Evolutionary conservation across 2,113 vertebrate genomes (phyloP).

Genomic region (Saimiri boliviensis): DNA sequence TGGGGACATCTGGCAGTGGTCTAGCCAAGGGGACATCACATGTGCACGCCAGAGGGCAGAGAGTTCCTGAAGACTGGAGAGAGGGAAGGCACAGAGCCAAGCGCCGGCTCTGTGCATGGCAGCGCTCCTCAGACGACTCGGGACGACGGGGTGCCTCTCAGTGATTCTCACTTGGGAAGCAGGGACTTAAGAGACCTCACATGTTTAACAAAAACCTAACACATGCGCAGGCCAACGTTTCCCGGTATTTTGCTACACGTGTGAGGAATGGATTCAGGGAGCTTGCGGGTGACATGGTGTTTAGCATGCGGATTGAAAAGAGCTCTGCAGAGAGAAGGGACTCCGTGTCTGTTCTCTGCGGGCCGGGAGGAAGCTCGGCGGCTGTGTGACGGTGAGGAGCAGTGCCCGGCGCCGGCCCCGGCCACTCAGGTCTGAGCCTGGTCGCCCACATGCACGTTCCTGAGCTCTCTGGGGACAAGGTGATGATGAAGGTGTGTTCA

Average conservation of each 20-base stretch:
- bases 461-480: not conserved
- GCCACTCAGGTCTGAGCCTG: not conserved
- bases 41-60: not conserved
- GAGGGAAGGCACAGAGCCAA: not conserved
- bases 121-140: not conserved
- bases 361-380: not conserved
- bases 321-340: not conserved
- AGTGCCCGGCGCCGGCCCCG: not conserved
- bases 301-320: rapidly evolving
- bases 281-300: not conserved
- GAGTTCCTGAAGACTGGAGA: not conserved
- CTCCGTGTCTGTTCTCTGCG: not conserved
- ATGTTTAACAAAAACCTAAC: not conserved
- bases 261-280: not conserved
- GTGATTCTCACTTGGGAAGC: not conserved
- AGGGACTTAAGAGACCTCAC: not conserved
- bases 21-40: not conserved
- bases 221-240: not conserved
- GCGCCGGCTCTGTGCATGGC: rapidly evolving
- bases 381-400: rapidly evolving
- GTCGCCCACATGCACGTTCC: not conserved
- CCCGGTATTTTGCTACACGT: not conserved
- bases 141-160: not conserved
- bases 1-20: not conserved
- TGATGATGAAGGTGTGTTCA: not conserved